A percentile compares a stretch with the other conserved stretches of the same genome.
Evolutionary conservation across 2,797 vertebrate species (phyloP).

Genomic region (Gambelia wislizenii): DNA sequence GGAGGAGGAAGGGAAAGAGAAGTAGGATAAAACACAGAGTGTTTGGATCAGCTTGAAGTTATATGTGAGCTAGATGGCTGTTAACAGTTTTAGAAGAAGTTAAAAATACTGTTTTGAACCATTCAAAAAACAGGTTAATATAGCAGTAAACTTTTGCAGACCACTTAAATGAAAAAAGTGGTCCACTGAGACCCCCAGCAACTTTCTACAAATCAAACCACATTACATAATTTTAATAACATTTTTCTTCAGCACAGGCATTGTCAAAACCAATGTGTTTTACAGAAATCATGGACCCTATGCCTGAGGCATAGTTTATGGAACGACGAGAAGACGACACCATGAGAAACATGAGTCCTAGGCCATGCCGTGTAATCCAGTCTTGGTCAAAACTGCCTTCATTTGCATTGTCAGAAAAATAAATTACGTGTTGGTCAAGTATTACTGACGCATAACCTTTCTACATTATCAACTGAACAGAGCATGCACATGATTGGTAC

Average conservation of each 20-base stretch:
- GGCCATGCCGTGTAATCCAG: background rate
- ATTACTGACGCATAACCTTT: background rate
- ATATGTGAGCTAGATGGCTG: background rate
- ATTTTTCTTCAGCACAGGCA: background rate
- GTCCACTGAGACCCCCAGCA: background rate
- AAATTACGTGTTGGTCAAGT: background rate
- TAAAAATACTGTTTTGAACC: conserved; percentile 24
- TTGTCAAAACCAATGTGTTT: background rate
- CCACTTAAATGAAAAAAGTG: background rate
- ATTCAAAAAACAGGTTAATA: conserved; percentile 14
- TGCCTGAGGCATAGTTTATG: background rate
- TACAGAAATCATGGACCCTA: background rate
- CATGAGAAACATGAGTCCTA: background rate
- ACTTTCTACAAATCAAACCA: conserved; percentile 5
- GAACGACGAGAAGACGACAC: too few relatives aligned
- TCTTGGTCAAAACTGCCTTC: background rate
- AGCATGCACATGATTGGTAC: background rate
- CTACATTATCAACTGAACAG: background rate
- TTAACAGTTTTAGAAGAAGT: conserved; percentile 11
- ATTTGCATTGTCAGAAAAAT: background rate
- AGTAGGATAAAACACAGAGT: background rate
- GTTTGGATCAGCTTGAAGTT: conserved; percentile 13
- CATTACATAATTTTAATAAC: background rate
- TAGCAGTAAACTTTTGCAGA: background rate
- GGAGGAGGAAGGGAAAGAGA: background rate